Evolutionary conservation across 30 jellyfish, hydroid and myxozoan genomes (phyloP).

Genomic region (Haliclystus octoradiatus): DNA sequence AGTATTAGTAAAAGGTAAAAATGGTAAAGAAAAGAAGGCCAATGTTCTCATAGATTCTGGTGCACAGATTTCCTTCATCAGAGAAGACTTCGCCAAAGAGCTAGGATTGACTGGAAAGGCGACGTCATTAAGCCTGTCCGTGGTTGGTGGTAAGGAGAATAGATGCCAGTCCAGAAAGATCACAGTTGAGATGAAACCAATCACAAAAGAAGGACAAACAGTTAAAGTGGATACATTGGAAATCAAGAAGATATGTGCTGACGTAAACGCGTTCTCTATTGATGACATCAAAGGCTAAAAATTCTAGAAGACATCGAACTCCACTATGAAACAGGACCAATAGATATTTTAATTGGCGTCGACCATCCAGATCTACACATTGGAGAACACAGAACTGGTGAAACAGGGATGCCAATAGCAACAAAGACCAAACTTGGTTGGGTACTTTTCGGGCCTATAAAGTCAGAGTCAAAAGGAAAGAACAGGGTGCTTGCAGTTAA

Average conservation of each 20-base stretch:
- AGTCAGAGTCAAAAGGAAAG: constrained; percentile 25
- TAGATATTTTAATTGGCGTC: constrained; percentile 46
- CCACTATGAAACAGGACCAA: constrained; percentile 29
- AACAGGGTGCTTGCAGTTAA: too few relatives aligned
- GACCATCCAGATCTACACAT: constrained; percentile 45
- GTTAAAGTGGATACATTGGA: constrained; percentile 46
- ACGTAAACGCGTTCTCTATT: too few relatives aligned
- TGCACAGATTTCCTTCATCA: constrained; percentile 40
- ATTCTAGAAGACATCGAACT: too few relatives aligned
- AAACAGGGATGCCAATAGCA: constrained; percentile 36
- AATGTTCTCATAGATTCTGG: constrained; percentile 52
- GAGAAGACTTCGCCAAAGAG: constrained; percentile 42
- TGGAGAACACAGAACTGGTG: constrained; percentile 34
- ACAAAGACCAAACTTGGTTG: constrained; percentile 51
- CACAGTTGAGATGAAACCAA: too few relatives aligned
- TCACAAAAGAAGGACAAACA: too few relatives aligned
- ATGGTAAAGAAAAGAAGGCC: too few relatives aligned
- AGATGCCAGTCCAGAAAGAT: too few relatives aligned
- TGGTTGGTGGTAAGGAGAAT: constrained; percentile 58
- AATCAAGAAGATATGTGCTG: constrained; percentile 15
- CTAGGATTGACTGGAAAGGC: too few relatives aligned
- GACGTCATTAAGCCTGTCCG: constrained; percentile 21
- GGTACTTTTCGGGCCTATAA: constrained; percentile 33
- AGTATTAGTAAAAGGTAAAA: too few relatives aligned
- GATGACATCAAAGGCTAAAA: too few relatives aligned